A percentile compares a stretch with the other conserved stretches of the same genome.
phyloP scores from a whole-genome alignment of 1,140 invertebrate species.

The Chironomus tepperi region DNA sequence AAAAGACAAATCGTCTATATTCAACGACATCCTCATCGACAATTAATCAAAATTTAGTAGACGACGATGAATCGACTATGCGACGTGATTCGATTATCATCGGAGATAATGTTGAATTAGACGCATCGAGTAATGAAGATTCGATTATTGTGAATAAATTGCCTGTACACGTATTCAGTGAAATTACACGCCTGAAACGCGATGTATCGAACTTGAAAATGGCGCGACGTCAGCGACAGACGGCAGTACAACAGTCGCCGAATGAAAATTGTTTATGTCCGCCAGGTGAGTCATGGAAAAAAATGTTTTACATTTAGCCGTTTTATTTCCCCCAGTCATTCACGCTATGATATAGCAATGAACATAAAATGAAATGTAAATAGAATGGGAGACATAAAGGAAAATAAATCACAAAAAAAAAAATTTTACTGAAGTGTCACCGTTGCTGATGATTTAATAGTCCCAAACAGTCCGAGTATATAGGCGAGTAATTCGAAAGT shows the following conservation, averaged over 20 bases:
- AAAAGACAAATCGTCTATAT: conserved; percentile 17
- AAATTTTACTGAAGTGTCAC: conserved; percentile 6
- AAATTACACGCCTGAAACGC: conserved; percentile 16
- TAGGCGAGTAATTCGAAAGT: background rate
- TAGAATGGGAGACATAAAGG: background rate
- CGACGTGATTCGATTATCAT: conserved; percentile 19
- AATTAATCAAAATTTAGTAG: conserved; percentile 21
- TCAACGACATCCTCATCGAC: background rate
- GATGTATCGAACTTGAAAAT: conserved; percentile 21
- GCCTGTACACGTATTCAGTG: background rate
- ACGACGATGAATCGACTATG: conserved; percentile 11
- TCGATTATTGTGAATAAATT: background rate
- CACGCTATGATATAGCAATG: no score
- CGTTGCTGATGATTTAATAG: conserved; percentile 7
- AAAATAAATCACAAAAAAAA: background rate
- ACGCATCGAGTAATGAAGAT: background rate
- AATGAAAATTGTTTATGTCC: conserved; percentile 22
- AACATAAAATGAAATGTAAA: background rate
- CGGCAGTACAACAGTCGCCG: conserved; percentile 12
- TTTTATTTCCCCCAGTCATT: no score
- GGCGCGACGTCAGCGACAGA: conserved; percentile 15
- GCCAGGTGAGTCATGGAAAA: conserved; percentile 11
- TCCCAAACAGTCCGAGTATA: background rate
- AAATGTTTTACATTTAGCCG: no score
- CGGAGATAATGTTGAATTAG: background rate